Evolutionary conservation across 2,888 invertebrate genomes (phyloP), one percentile per base, ranked within the genome.

Genomic region (Linnaemya tessellans): DNA sequence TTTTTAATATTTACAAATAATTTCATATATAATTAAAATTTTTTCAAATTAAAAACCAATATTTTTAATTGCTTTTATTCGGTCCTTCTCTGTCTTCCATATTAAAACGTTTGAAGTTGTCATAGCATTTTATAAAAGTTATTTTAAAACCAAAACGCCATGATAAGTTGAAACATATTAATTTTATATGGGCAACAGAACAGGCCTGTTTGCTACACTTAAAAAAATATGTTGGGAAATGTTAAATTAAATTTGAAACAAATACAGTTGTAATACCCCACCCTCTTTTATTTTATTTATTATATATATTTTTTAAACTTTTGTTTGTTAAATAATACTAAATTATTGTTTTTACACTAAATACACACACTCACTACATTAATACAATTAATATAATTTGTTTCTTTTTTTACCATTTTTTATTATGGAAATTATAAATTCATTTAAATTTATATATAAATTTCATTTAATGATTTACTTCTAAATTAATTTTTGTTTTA

Each of bases 301-400:
- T n/a, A n/a, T n/a, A n/a, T n/a, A n/a, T n/a, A n/a, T n/a, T 41
- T 46, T 73, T 78, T 41, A 18, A 18, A 41, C 68, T 68, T 35
- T 20, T 60, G 1, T 79, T 82, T 20, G 13, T 18, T 70, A 80
- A 49, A 71, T 86, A 83, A 83, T 67, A 82, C 56, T 84, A 60
- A 65, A 64, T 56, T 80, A 22, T 80, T 56, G 25, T 22, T 80
- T 71, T 64, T 64, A 83, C 84, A 80, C 83, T 82, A 74, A 80
- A 75, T 84, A 85, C 80, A 85, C 77, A 81, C 81, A 87, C 67
- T 86, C 78, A 80, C 82, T 84, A 84, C 80, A 87, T 84, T 81
- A 87, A 77, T 79, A 86, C 77, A 87, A 64, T 79, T 67, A 67
- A 51, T 74, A 67, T 65, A 73, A 15, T 30, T 51, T 60, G 38